Evolutionary conservation across 1,140 invertebrate species (phyloP), one percentile per base, ranked within the genome.

Genomic region (Drosophila eugracilis): DNA sequence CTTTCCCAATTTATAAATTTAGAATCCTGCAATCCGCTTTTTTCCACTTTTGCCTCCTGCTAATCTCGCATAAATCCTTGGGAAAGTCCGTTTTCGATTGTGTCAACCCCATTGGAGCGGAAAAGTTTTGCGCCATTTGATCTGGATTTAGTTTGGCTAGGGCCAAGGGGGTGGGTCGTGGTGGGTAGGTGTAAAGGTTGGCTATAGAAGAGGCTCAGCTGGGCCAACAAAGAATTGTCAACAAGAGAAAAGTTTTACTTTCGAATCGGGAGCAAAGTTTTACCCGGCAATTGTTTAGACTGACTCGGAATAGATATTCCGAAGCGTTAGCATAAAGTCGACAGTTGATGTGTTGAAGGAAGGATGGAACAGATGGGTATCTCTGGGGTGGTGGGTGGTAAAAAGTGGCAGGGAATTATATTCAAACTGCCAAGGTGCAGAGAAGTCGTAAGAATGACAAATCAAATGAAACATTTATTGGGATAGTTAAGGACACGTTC

Each of bases 1-100:
- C 80, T 73, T 74, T 74, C 81, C 74, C 57, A 77, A 83, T 88
- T 88, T 88, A 88, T 88, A 88, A 88, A 88, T 88, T 88, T 88
- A 63, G 75, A 88, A 78, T 88, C 53, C 37, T 17, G 5, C 14
- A 55, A 59, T 54, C 76, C 60, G 72, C 62, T 85, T 74, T 69
- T 59, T 57, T 62, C 36, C 36, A 22, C 53, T 69, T n/a, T 55
- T 73, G 37, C 24, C 58, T 10, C 47, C 41, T 74, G 70, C 70
- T 86, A 88, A 86, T 88, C 83, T 65, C 50, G 47, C 34, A 34
- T 83, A 88, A 88, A 78, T 60, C 67, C 62, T 54, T 50, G 21
- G 19, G 22, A 66, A 50, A 66, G 36, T 66, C 21, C 45, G 47
- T 44, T 67, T 72, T 26, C 54, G 75, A 72, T 75, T 65, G 80